phyloP scores from a whole-genome alignment of 2,113 vertebrate genomes.

The Narcine bancroftii region DNA sequence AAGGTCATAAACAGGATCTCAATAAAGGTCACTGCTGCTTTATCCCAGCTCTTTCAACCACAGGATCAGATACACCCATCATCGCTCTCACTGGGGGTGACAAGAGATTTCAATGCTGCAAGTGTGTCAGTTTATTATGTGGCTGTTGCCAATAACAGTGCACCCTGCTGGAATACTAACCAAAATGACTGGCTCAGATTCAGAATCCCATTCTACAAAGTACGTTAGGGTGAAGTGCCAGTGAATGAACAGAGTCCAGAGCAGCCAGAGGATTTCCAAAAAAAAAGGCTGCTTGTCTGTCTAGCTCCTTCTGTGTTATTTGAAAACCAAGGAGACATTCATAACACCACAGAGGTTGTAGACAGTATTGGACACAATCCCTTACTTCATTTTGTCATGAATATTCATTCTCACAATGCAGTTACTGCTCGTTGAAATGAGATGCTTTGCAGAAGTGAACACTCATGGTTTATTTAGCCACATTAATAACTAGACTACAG shows the following conservation, averaged over 20 bases:
- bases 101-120: constrained; percentile 37
- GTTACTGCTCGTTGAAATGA: constrained; percentile 15
- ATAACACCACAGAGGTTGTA: constrained; percentile 25
- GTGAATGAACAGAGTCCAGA: constrained; percentile 29
- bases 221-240: constrained; percentile 22
- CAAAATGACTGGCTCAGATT: constrained; percentile 1
- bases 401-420: constrained; percentile 30
- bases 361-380: constrained; percentile 16
- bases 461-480: constrained; percentile 29
- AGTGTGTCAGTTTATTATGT: constrained; percentile 39
- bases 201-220: constrained; percentile 32
- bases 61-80: constrained; percentile 52
- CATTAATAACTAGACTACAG: constrained; percentile 27
- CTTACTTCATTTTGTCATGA: constrained; percentile 19
- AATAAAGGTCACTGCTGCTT: constrained; percentile 57
- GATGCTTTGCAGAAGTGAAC: constrained; percentile 13
- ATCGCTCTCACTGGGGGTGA: constrained; percentile 56
- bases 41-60: constrained; percentile 55
- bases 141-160: constrained; percentile 25
- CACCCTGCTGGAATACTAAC: constrained; percentile 37
- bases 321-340: constrained; percentile 36
- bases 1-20: constrained; percentile 54
- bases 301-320: constrained; percentile 21
- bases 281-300: constrained; percentile 26
- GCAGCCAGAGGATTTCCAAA: constrained; percentile 19